Conservation (phyloP, 92 coral and sea anemone genomes). For the Umimayanthus kanabou region DNA sequence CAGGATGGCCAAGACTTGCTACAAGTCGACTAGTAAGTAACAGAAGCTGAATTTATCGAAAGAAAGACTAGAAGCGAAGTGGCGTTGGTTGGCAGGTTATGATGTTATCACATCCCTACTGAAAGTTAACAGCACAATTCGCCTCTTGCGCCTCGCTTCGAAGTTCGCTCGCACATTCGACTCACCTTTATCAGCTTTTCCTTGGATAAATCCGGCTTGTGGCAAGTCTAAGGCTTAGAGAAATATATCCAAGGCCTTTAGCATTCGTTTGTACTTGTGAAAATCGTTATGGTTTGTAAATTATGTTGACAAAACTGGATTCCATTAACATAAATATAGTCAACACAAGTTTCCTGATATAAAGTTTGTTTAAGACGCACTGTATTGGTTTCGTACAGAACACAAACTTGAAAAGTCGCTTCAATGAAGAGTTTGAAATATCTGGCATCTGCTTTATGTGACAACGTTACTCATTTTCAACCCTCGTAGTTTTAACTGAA, state of each 20-base stretch:
- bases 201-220: no score
- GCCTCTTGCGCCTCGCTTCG: no score
- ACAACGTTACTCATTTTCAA: background rate
- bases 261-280: background rate
- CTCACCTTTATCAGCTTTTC: no score
- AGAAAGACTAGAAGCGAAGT: no score
- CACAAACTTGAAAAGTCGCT: background rate
- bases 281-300: background rate
- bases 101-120: no score
- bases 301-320: background rate
- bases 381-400: background rate
- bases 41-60: no score
- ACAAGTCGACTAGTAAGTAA: no score
- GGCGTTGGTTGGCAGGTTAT: no score
- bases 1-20: background rate
- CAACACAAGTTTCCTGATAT: background rate
- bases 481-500: background rate
- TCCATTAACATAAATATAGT: no score
- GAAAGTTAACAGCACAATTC: no score
- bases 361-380: background rate
- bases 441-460: background rate
- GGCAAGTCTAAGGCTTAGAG: background rate
- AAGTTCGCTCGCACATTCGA: no score
- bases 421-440: background rate
- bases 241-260: background rate